Conservation (phyloP, 2,113 vertebrate genomes). For the Potamarius usumacintae region DNA sequence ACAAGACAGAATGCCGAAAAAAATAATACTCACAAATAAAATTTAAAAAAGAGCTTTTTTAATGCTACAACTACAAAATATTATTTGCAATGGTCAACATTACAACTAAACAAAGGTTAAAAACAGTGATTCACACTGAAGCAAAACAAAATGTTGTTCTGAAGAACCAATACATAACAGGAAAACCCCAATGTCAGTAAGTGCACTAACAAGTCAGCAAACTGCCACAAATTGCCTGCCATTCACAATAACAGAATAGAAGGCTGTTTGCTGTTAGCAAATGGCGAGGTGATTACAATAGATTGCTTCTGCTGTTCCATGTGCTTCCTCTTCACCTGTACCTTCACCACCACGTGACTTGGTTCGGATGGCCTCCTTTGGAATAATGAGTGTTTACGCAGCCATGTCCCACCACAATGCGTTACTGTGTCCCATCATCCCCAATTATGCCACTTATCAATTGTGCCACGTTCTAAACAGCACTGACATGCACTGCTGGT, state of each 20-base stretch:
- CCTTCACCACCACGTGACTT: slow-evolving; percentile 50
- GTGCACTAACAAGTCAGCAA: slow-evolving; percentile 57
- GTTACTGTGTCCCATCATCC: slow-evolving; percentile 72
- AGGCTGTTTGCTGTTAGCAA: slow-evolving; percentile 58
- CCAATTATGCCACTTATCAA: slow-evolving; percentile 70
- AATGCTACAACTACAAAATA: background rate
- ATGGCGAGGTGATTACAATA: slow-evolving; percentile 67
- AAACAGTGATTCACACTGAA: background rate
- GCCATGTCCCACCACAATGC: slow-evolving; percentile 64
- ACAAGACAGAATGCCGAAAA: background rate
- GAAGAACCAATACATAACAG: slow-evolving; percentile 41
- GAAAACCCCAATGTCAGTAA: slow-evolving; percentile 29
- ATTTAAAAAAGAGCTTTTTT: background rate
- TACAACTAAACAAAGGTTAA: background rate
- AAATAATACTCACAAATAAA: background rate
- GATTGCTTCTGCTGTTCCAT: slow-evolving; percentile 61
- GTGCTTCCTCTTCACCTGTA: slow-evolving; percentile 63
- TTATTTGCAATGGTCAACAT: background rate
- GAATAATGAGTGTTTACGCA: slow-evolving; percentile 69
- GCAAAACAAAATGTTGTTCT: slow-evolving; percentile 34
- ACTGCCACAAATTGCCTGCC: slow-evolving; percentile 58
- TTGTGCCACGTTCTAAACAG: slow-evolving; percentile 64
- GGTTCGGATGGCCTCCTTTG: slow-evolving; percentile 61
- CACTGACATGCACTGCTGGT: slow-evolving; percentile 56
- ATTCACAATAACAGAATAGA: slow-evolving; percentile 62